Percentiles rank a stretch among this genome's conserved stretches.
Conservation (phyloP, 2,113 vertebrate species). For the Fukomys damarensis region DNA sequence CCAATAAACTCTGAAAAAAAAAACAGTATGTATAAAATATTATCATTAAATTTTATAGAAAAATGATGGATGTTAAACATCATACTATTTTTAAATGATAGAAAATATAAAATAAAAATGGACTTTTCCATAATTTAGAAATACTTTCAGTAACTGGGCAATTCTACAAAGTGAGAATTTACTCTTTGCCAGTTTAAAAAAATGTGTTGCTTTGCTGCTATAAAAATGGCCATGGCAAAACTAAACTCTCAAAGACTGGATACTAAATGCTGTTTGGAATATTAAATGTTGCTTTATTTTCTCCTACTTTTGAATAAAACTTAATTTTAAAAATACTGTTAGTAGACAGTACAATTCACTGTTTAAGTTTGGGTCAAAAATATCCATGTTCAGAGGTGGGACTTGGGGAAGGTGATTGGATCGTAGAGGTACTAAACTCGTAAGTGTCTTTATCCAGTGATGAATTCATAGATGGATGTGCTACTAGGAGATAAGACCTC, state of each 20-base stretch:
- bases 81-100: not conserved
- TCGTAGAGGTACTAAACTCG: not conserved
- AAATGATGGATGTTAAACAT: slow-evolving; percentile 2
- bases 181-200: not conserved
- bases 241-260: not conserved
- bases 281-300: not conserved
- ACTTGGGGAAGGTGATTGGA: not conserved
- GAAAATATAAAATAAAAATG: rapidly evolving
- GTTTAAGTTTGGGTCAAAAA: not conserved
- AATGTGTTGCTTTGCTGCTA: not conserved
- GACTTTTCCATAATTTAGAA: slow-evolving; percentile 17
- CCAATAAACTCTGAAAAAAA: no score
- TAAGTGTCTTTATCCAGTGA: not conserved
- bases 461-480: not conserved
- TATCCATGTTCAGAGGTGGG: not conserved
- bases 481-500: not conserved
- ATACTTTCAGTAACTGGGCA: not conserved
- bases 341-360: not conserved
- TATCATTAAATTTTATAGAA: not conserved
- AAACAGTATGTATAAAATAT: not conserved
- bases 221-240: not conserved
- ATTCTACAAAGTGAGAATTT: not conserved
- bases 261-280: not conserved
- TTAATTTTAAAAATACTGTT: not conserved
- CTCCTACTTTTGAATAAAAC: not conserved